Evolutionary conservation across 2,888 invertebrate genomes (phyloP), one percentile per base, ranked within the genome.

Genomic region (Homarus gammarus): DNA sequence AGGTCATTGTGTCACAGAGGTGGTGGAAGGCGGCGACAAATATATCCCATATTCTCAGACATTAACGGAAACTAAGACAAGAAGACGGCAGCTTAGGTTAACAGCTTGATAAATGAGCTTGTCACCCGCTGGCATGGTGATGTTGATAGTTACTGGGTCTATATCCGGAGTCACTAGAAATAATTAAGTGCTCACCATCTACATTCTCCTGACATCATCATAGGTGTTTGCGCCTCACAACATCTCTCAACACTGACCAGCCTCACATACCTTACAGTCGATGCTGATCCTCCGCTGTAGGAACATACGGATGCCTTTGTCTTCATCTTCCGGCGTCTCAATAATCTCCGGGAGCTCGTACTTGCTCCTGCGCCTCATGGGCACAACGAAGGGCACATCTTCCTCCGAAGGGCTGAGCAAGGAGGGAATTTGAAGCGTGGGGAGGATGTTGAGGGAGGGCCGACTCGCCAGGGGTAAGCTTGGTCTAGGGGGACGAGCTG

Each of bases 301-400:
- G 64, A 89, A 89, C 72, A 89, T 61, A 36, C 68, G 84, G 40
- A 89, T 40, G 70, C 89, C 89, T 27, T 64, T 72, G 56, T 87
- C 87, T 44, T 85, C 84, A 31, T 89, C 89, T 36, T 89, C 85
- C 22, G 89, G 89, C 15, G 89, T 89, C 61, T 89, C 89, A 68
- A 89, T 33, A 61, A 89, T 89, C 61, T 89, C 89, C n/a, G 89
- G 89, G 44, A 89, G 75, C 64, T 72, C 75, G 22, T 51, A 68
- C 33, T 73, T 79, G 73, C 84, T 81, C 31, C 89, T 78, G 18
- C 89, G 89, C 61, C 85, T 51, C 31, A 12, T 68, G 40, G 68
- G 33, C 27, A 79, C 6, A 49, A 70, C 40, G 73, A 61, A 38
- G n/a, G 73, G 79, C n/a, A 44, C 3, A n/a, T 84, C 84, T 33